Conservation (phyloP, 2,113 vertebrate species). For the Oenanthe melanoleuca region DNA sequence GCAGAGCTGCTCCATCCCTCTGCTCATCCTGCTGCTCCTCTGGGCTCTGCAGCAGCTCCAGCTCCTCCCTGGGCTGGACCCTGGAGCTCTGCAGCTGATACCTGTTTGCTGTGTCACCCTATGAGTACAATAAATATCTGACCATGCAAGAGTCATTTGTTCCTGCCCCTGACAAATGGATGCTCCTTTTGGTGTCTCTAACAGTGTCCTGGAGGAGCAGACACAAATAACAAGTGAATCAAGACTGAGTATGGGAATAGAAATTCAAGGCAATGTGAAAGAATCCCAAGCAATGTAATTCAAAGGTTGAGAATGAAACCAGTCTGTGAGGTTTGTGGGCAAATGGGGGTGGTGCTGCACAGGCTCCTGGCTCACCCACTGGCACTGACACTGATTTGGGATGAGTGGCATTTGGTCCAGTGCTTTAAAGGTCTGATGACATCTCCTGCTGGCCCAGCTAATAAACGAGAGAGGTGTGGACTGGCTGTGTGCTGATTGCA, state of each 20-base stretch:
- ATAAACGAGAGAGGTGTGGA: constrained; percentile 50
- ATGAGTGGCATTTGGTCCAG: neutral
- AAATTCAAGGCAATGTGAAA: neutral
- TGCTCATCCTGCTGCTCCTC: neutral
- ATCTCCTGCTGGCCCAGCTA: constrained; percentile 32
- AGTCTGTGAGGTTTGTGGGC: neutral
- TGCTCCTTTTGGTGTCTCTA: neutral
- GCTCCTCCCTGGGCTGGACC: neutral
- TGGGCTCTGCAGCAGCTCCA: neutral
- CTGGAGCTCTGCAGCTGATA: neutral
- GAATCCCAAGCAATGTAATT: neutral
- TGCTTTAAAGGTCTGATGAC: constrained; percentile 1
- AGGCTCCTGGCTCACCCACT: neutral
- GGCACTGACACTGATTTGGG: neutral
- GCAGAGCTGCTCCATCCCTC: neutral
- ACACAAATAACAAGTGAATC: neutral
- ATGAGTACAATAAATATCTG: neutral
- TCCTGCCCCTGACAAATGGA: neutral
- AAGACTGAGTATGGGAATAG: neutral
- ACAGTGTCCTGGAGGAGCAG: neutral
- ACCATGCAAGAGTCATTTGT: neutral
- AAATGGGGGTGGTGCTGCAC: neutral
- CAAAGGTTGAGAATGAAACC: neutral
- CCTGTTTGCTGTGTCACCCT: neutral
- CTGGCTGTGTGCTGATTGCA: constrained; percentile 54